phyloP scores from a whole-genome alignment of 2,888 invertebrate genomes.

The Carcina quercana region DNA sequence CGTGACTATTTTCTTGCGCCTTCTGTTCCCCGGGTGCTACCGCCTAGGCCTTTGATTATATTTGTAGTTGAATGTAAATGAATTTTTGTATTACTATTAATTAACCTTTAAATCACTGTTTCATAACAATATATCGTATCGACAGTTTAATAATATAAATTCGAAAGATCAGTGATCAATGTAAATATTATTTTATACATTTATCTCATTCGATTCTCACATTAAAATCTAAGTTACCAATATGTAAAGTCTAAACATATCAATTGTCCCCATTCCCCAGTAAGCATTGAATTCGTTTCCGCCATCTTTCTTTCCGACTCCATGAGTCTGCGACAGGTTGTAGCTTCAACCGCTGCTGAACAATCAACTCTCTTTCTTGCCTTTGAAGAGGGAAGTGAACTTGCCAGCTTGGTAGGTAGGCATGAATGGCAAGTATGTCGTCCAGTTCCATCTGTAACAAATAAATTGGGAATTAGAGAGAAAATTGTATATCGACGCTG shows the following conservation, averaged over 20 bases:
- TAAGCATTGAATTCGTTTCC: not conserved
- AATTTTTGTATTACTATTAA: too few relatives aligned
- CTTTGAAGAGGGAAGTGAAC: conserved; percentile 46
- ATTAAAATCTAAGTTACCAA: not conserved
- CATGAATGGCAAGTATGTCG: conserved; percentile 79
- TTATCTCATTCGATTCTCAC: not conserved
- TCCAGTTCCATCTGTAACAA: conserved; percentile 77
- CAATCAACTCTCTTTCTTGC: conserved; percentile 44
- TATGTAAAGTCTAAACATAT: not conserved
- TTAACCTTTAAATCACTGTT: too few relatives aligned
- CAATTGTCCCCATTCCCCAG: not conserved
- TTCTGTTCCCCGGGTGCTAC: too few relatives aligned
- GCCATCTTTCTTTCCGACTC: too few relatives aligned
- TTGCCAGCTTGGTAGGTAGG: conserved; percentile 78
- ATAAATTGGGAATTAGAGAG: not conserved
- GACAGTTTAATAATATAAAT: too few relatives aligned
- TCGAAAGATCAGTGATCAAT: too few relatives aligned
- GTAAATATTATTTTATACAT: too few relatives aligned
- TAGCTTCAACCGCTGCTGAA: not conserved
- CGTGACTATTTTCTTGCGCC: too few relatives aligned
- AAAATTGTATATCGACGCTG: too few relatives aligned
- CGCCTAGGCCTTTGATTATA: too few relatives aligned
- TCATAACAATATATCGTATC: too few relatives aligned
- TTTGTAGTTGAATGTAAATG: too few relatives aligned
- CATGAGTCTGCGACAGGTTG: not conserved